Percentiles rank a stretch among this genome's conserved stretches.
Conservation (phyloP, 1,140 invertebrate species). For the Reticulitermes speratus region DNA sequence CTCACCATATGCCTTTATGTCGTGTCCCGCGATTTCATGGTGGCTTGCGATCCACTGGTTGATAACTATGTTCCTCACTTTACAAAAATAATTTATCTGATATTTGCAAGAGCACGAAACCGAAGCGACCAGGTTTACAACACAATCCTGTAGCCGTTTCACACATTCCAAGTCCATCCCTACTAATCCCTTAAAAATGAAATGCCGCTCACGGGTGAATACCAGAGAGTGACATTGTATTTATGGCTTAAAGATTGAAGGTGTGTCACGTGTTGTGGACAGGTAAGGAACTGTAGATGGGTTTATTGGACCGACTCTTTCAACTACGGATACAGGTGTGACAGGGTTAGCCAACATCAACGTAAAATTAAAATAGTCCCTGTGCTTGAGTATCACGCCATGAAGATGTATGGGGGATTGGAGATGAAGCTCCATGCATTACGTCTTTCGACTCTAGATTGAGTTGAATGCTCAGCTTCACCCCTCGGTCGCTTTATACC, state of each 20-base stretch:
- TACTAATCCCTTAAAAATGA: neutral
- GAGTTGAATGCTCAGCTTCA: too few relatives aligned
- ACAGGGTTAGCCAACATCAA: neutral
- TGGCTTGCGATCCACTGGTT: neutral
- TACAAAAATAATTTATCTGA: neutral
- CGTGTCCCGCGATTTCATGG: too few relatives aligned
- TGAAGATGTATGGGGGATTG: too few relatives aligned
- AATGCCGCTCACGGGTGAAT: neutral
- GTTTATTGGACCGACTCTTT: neutral
- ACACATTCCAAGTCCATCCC: neutral
- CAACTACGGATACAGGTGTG: neutral
- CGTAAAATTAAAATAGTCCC: too few relatives aligned
- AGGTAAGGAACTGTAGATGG: neutral
- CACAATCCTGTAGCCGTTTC: neutral
- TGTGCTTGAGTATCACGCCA: too few relatives aligned
- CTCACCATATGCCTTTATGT: too few relatives aligned
- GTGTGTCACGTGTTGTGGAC: neutral
- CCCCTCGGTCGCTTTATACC: too few relatives aligned
- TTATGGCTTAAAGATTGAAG: neutral
- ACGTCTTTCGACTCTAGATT: too few relatives aligned
- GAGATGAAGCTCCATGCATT: too few relatives aligned
- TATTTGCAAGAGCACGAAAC: neutral
- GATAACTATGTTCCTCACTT: neutral
- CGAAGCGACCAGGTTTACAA: neutral
- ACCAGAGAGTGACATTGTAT: neutral